A percentile compares a stretch with the other conserved stretches of the same genome.
Conservation (phyloP, 2,888 invertebrate genomes). For the Cryptocephalus moraei region DNA sequence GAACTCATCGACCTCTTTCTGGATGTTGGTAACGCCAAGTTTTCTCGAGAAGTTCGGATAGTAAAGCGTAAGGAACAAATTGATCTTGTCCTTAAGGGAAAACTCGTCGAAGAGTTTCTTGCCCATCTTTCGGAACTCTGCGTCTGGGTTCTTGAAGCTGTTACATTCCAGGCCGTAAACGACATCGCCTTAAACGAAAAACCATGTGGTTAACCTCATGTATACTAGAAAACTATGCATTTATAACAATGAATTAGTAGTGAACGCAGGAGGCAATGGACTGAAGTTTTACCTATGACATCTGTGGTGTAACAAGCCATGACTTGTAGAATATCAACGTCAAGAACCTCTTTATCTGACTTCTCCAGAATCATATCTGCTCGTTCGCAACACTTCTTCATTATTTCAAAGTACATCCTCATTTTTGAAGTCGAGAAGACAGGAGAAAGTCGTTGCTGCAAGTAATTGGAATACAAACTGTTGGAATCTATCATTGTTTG, state of each 20-base stretch:
- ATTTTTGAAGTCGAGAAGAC: slow-evolving; percentile 15
- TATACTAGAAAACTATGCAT: background rate
- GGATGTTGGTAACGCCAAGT: slow-evolving; percentile 10
- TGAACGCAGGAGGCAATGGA: too few species aligned
- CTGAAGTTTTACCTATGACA: slow-evolving; percentile 39
- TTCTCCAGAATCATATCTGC: slow-evolving; percentile 1
- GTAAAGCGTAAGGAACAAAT: slow-evolving; percentile 10
- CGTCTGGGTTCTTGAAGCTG: slow-evolving; percentile 38
- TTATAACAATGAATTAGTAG: background rate
- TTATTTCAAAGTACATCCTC: slow-evolving; percentile 38
- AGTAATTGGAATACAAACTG: background rate
- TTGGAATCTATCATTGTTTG: too few species aligned
- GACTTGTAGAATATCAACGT: slow-evolving; percentile 33
- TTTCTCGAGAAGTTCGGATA: slow-evolving; percentile 12
- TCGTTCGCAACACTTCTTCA: slow-evolving; percentile 30
- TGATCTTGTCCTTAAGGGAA: slow-evolving; percentile 3
- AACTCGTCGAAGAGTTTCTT: slow-evolving; percentile 21
- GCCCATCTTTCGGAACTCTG: slow-evolving; percentile 31
- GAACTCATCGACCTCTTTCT: slow-evolving; percentile 21
- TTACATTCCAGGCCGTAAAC: slow-evolving; percentile 50
- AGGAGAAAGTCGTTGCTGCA: slow-evolving; percentile 38
- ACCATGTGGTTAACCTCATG: background rate
- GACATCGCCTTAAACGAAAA: slow-evolving; percentile 22
- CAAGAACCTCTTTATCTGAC: background rate
- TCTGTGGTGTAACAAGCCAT: slow-evolving; percentile 47